Evolutionary conservation across 2,113 vertebrate species (phyloP).

Genomic region (Stercorarius parasiticus): DNA sequence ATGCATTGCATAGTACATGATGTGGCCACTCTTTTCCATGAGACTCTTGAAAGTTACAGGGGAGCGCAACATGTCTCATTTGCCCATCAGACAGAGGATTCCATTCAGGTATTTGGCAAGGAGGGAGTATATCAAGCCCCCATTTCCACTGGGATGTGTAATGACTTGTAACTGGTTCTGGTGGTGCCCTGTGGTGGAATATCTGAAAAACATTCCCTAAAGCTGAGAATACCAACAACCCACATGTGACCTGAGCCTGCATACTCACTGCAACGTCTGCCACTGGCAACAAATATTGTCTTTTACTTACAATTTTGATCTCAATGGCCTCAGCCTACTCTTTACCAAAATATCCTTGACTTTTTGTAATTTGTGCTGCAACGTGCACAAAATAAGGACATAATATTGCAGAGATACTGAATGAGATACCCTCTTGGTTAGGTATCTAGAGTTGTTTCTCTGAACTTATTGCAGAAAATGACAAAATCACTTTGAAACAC

Average conservation of each 20-base stretch:
- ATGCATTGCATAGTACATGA: not conserved
- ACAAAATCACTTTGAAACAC: not conserved
- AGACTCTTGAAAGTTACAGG: not conserved
- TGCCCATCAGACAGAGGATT: not conserved
- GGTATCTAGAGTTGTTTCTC: not conserved
- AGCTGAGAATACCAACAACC: not conserved
- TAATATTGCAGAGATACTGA: not conserved
- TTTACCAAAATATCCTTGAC: not conserved
- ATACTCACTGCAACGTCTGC: not conserved
- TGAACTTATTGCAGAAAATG: not conserved
- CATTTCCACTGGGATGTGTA: not conserved
- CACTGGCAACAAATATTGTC: not conserved
- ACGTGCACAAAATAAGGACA: not conserved
- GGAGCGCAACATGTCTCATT: not conserved
- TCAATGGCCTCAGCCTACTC: not conserved
- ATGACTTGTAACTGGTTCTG: not conserved
- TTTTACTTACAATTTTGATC: not conserved
- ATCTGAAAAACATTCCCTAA: not conserved
- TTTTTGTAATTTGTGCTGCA: not conserved
- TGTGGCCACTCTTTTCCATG: not conserved
- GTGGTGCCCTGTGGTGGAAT: not conserved
- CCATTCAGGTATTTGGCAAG: not conserved
- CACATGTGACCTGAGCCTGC: not conserved
- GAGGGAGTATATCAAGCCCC: not conserved
- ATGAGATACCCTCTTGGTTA: not conserved